Evolutionary conservation across 2,797 vertebrate species (phyloP).

Genomic region (Alca torda): DNA sequence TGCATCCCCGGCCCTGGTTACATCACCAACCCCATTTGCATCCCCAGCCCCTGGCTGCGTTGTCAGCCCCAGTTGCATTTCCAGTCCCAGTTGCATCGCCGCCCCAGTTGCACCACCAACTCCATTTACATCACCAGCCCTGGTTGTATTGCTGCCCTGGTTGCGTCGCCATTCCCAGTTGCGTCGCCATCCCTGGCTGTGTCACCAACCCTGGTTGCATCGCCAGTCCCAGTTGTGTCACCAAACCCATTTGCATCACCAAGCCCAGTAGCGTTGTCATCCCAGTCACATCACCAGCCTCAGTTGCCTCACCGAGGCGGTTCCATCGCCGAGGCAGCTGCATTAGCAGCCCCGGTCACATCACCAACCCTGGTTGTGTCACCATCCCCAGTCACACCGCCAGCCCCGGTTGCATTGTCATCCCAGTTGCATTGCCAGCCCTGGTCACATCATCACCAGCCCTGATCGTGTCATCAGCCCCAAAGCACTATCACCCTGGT

Average conservation of each 20-base stretch:
- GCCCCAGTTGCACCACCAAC: neutral
- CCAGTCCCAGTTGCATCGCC: neutral
- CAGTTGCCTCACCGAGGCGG: too few relatives aligned
- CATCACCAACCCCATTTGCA: too few relatives aligned
- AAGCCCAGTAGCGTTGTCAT: neutral
- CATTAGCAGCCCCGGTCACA: too few relatives aligned
- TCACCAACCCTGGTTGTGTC: neutral
- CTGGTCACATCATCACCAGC: neutral
- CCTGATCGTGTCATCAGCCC: neutral
- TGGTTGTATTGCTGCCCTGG: too few relatives aligned
- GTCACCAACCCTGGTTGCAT: neutral
- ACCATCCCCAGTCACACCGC: neutral
- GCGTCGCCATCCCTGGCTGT: too few relatives aligned
- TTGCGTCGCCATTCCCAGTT: neutral
- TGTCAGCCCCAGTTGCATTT: neutral
- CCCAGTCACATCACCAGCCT: neutral
- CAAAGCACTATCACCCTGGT: neutral
- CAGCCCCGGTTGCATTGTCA: too few relatives aligned
- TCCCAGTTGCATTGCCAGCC: too few relatives aligned
- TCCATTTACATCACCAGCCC: neutral
- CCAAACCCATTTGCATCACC: neutral
- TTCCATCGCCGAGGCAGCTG: too few relatives aligned
- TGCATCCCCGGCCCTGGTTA: rapidly evolving
- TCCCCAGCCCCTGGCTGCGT: neutral
- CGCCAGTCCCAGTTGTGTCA: neutral